These are phyloP conservation scores for Nyctibius grandis DNA, from an alignment of 2,797 vertebrate genomes.

Conservation along the genomic window DNA sequence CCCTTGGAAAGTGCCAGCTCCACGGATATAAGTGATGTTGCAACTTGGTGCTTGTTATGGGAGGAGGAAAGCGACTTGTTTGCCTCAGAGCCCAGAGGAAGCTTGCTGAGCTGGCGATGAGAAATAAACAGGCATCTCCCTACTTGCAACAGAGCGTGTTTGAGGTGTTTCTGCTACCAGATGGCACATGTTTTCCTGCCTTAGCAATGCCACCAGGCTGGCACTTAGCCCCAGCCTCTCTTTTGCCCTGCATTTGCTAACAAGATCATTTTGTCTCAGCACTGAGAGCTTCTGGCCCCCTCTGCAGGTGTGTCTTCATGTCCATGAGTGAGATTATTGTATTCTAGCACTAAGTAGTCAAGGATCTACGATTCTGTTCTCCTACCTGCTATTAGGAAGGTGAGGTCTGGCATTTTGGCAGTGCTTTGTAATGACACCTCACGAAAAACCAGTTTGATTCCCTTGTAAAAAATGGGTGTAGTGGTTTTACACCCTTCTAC, in stretches of 20 bases:
- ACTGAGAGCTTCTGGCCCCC: background rate
- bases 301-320: background rate
- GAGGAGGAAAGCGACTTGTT: background rate
- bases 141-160: background rate
- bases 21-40: background rate
- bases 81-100: background rate
- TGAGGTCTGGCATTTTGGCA: background rate
- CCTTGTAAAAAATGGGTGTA: conserved; percentile 41
- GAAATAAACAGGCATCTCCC: background rate
- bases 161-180: background rate
- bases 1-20: background rate
- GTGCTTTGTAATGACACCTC: background rate
- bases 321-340: background rate
- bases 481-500: conserved; percentile 46
- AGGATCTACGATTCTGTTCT: background rate
- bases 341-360: background rate
- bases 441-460: conserved; percentile 57
- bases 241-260: background rate
- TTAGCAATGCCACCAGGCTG: background rate
- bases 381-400: conserved; percentile 14
- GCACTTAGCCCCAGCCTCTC: background rate
- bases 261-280: rapidly evolving
- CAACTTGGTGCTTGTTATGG: background rate
- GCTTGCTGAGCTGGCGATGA: background rate
- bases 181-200: background rate